Conservation (phyloP, 2,113 vertebrate species). For the Parus major region DNA sequence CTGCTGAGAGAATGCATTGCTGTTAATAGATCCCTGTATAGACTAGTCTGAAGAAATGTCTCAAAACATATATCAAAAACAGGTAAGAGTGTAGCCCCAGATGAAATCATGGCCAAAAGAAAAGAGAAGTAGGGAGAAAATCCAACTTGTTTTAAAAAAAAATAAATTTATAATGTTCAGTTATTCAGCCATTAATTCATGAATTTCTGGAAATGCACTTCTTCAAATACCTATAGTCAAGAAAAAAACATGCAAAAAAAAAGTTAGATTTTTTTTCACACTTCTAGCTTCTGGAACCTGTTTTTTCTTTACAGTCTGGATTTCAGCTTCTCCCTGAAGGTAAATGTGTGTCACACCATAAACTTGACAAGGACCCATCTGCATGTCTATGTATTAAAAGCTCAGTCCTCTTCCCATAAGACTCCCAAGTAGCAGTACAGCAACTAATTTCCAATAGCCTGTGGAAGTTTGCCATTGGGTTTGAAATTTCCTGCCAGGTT, state of each 20-base stretch:
- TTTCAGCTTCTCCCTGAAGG: slow-evolving; percentile 8
- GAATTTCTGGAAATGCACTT: neutral
- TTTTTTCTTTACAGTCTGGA: neutral
- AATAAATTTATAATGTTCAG: neutral
- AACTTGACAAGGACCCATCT: slow-evolving; percentile 1
- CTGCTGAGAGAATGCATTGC: neutral
- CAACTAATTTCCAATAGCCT: slow-evolving; percentile 74
- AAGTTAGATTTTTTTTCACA: neutral
- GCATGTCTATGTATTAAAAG: neutral
- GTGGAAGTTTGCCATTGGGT: slow-evolving; percentile 71
- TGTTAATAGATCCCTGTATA: neutral
- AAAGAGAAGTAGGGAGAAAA: neutral
- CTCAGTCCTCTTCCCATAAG: neutral
- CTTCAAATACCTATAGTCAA: neutral
- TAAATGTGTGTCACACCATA: neutral
- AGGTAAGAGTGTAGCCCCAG: neutral
- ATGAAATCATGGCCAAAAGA: neutral
- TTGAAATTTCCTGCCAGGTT: slow-evolving; percentile 67
- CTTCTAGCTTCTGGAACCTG: neutral
- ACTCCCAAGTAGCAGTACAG: slow-evolving; percentile 36
- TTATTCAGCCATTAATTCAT: neutral
- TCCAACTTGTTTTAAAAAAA: neutral
- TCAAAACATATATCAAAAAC: neutral
- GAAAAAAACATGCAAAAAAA: neutral
- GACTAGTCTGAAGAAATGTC: neutral